phyloP scores from a whole-genome alignment of 1,140 invertebrate species.

The Anastrepha ludens region DNA sequence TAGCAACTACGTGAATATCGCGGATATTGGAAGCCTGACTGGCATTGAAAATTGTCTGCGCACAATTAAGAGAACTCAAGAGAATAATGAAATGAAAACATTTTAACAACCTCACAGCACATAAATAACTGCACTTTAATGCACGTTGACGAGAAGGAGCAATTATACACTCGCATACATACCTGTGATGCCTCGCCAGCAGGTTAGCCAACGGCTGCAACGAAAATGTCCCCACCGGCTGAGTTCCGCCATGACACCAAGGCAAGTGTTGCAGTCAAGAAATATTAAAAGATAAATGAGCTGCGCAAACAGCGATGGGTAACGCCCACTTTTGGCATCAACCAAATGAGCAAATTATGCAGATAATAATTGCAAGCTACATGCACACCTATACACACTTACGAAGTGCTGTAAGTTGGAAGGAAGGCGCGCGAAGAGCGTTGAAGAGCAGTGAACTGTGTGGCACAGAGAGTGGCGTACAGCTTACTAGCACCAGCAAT shows the following conservation, averaged over 20 bases:
- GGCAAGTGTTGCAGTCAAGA: conserved; percentile 16
- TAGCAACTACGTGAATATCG: conserved; percentile 10
- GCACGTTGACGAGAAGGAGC: not conserved
- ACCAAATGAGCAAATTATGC: conserved; percentile 27
- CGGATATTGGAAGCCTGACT: conserved; percentile 28
- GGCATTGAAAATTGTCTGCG: conserved; percentile 17
- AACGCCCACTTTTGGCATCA: conserved; percentile 42
- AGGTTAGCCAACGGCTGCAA: not conserved
- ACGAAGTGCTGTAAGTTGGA: not conserved
- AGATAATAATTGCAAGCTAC: conserved; percentile 21
- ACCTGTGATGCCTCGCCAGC: not conserved
- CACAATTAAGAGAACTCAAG: conserved; percentile 33
- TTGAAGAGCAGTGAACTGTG: too few species aligned
- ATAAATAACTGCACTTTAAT: conserved; percentile 48
- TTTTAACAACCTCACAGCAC: conserved; percentile 49
- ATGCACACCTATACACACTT: not conserved
- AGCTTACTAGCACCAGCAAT: conserved; percentile 26
- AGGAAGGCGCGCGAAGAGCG: not conserved
- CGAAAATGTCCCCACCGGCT: not conserved
- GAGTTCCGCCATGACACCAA: not conserved
- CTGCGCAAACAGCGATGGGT: not conserved
- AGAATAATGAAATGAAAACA: conserved; percentile 46
- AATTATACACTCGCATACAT: not conserved
- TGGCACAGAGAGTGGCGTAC: not conserved
- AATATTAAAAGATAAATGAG: conserved; percentile 31